These are phyloP conservation scores for Mactra quadrangularis DNA, from an alignment of 1,140 invertebrate genomes.

Conservation along the genomic window DNA sequence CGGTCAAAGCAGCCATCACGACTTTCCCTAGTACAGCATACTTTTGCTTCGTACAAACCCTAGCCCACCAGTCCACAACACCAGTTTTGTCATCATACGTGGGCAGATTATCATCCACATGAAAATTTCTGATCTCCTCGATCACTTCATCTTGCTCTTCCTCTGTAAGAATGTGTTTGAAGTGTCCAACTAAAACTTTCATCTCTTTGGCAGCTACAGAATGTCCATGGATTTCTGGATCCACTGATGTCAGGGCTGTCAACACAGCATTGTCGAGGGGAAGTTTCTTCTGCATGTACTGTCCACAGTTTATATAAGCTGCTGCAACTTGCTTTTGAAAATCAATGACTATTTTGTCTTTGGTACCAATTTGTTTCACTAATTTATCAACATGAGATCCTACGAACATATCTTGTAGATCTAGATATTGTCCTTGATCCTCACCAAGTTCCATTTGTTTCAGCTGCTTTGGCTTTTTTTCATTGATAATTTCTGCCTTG, in stretches of 20 bases:
- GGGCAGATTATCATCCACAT: slow-evolving; percentile 8
- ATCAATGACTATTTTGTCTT: not conserved
- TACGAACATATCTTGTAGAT: not conserved
- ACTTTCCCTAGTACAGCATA: not conserved
- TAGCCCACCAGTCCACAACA: not conserved
- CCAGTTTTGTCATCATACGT: not conserved
- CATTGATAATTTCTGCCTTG: slow-evolving; percentile 11
- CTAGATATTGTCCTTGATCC: not conserved
- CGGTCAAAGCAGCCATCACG: too few relatives aligned
- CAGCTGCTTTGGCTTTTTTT: too few relatives aligned
- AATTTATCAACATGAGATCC: not conserved
- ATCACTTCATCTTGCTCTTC: not conserved
- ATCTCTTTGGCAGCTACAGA: slow-evolving; percentile 2
- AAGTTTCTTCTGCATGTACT: slow-evolving; percentile 12
- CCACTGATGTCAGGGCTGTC: not conserved
- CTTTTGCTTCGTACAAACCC: not conserved
- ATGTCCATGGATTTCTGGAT: not conserved
- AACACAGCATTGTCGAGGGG: not conserved
- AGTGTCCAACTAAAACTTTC: not conserved
- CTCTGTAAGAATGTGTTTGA: not conserved
- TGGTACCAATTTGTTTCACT: not conserved
- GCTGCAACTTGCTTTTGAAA: slow-evolving; percentile 5
- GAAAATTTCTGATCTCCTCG: not conserved
- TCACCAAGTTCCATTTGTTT: not conserved
- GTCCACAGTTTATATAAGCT: slow-evolving; percentile 2